Conservation (phyloP, 2,888 invertebrate genomes). For the Amiota minor region DNA sequence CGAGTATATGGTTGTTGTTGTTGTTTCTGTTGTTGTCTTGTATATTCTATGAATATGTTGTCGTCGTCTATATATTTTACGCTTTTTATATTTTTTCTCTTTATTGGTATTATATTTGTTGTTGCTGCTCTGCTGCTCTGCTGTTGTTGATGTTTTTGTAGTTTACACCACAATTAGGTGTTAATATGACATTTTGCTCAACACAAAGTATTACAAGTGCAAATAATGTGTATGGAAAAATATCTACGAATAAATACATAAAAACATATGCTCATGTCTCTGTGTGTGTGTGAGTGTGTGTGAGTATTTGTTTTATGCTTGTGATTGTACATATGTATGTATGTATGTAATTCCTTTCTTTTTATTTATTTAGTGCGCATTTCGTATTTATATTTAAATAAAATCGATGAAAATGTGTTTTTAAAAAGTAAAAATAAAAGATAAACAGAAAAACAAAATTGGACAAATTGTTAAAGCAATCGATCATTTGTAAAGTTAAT, state of each 20-base stretch:
- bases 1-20: not conserved
- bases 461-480: too few relatives aligned
- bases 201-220: constrained; percentile 31
- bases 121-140: not conserved
- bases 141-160: constrained; percentile 9
- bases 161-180: constrained; percentile 57
- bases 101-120: constrained; percentile 4
- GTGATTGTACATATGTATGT: constrained; percentile 10
- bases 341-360: constrained; percentile 29
- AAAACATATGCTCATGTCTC: too few relatives aligned
- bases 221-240: too few relatives aligned
- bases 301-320: not conserved
- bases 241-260: too few relatives aligned
- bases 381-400: constrained; percentile 35
- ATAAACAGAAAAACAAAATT: not conserved
- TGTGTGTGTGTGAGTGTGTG: not conserved
- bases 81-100: constrained; percentile 1
- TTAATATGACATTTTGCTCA: constrained; percentile 58
- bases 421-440: not conserved
- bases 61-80: constrained; percentile 1
- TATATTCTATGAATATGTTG: not conserved
- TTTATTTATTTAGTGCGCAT: constrained; percentile 38
- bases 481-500: too few relatives aligned
- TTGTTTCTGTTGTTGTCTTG: not conserved
- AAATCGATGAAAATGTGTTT: constrained; percentile 55